A percentile compares a stretch with the other conserved stretches of the same genome.
These are phyloP conservation scores for Ophonus ardosiacus DNA, from an alignment of 2,888 invertebrate species.

Conservation along the genomic window DNA sequence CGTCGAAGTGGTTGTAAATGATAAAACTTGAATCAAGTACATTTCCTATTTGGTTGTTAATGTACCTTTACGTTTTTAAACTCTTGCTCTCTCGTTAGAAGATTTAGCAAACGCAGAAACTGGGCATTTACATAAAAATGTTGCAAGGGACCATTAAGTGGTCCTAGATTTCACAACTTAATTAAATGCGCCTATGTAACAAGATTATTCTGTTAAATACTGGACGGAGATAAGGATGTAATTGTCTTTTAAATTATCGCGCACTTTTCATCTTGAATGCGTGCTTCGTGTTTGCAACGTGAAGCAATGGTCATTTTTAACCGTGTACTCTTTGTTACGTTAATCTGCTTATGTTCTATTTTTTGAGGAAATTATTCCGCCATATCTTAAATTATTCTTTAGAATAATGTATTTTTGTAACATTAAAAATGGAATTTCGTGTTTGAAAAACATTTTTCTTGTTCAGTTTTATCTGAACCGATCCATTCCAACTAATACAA, in stretches of 20 bases:
- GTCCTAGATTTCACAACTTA: slow-evolving; percentile 39
- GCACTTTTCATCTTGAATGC: slow-evolving; percentile 39
- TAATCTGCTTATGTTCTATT: neutral
- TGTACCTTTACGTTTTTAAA: too few species aligned
- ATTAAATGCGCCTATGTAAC: slow-evolving; percentile 50
- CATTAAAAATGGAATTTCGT: too few species aligned
- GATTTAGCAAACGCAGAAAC: slow-evolving; percentile 2
- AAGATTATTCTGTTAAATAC: slow-evolving; percentile 35
- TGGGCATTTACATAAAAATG: slow-evolving; percentile 44
- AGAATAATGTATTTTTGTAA: too few species aligned
- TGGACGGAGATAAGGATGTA: slow-evolving; percentile 30
- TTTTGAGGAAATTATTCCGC: too few species aligned
- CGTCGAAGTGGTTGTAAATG: too few species aligned
- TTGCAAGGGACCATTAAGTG: slow-evolving; percentile 28
- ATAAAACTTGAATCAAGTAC: too few species aligned
- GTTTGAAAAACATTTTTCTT: too few species aligned
- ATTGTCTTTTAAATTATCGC: slow-evolving; percentile 52
- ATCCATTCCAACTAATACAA: too few species aligned
- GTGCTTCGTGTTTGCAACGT: neutral
- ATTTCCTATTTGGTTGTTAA: too few species aligned
- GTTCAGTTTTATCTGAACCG: too few species aligned
- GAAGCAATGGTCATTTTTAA: slow-evolving; percentile 3
- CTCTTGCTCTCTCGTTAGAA: neutral
- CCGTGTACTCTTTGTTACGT: neutral
- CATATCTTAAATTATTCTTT: too few species aligned